phyloP scores from a whole-genome alignment of 1,140 invertebrate species.

The Psix sp. region DNA sequence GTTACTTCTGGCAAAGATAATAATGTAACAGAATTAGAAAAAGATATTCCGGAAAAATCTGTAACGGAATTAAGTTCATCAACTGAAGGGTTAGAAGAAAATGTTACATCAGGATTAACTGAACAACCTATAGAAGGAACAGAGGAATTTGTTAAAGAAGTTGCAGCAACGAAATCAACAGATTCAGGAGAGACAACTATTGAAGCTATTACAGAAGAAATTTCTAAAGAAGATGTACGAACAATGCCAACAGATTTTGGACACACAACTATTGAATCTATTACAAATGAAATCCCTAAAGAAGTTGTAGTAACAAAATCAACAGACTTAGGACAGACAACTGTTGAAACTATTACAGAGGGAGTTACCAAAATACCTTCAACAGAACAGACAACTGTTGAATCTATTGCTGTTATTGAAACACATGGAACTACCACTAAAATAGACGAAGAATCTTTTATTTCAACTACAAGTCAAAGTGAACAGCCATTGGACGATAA shows the following conservation, averaged over 20 bases:
- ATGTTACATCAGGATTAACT: conserved; percentile 20
- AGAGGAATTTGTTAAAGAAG: conserved; percentile 6
- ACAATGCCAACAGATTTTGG: conserved; percentile 28
- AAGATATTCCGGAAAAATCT: conserved; percentile 37
- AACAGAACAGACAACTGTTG: conserved; percentile 18
- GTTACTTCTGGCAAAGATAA: conserved; percentile 16
- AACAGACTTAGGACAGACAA: neutral
- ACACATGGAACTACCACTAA: conserved; percentile 11
- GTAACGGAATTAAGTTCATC: conserved; percentile 19
- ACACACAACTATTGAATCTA: conserved; percentile 16
- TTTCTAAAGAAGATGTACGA: neutral
- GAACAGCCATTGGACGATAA: conserved; percentile 11
- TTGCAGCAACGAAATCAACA: neutral
- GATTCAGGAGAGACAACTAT: neutral
- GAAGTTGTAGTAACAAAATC: neutral
- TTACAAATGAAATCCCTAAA: conserved; percentile 17
- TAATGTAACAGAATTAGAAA: conserved; percentile 33
- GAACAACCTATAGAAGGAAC: conserved; percentile 21
- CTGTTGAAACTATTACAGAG: conserved; percentile 10
- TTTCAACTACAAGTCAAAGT: conserved; percentile 8
- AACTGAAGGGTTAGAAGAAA: conserved; percentile 22
- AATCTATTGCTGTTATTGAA: conserved; percentile 20
- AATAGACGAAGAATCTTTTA: conserved; percentile 7
- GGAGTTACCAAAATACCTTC: conserved; percentile 19
- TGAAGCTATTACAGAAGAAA: conserved; percentile 20